phyloP scores from a whole-genome alignment of 2,797 vertebrate genomes.

The Acanthornis magna region DNA sequence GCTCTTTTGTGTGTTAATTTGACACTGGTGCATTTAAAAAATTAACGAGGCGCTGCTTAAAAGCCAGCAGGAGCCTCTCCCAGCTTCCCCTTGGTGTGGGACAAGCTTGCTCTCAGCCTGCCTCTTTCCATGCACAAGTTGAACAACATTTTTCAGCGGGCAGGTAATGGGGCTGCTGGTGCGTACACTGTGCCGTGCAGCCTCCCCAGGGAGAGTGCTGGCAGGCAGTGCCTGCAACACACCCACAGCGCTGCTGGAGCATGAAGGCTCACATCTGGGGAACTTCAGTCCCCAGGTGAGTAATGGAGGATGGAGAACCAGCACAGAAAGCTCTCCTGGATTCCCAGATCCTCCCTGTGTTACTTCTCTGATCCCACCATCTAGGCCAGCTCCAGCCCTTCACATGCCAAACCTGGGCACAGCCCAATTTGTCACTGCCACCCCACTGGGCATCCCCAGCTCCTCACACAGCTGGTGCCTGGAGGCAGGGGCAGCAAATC shows the following conservation, averaged over 20 bases:
- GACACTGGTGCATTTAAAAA: constrained; percentile 55
- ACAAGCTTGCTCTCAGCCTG: constrained; percentile 51
- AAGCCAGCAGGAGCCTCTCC: constrained; percentile 53
- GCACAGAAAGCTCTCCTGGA: neutral
- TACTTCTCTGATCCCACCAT: neutral
- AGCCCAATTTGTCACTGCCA: neutral
- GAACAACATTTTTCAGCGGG: constrained; percentile 51
- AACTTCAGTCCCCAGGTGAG: neutral
- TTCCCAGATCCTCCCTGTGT: neutral
- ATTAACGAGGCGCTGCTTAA: constrained; percentile 61
- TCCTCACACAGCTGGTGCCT: accelerated
- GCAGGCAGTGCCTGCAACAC: constrained; percentile 31
- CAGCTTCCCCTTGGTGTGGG: constrained; percentile 50
- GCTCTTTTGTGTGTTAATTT: constrained; percentile 62
- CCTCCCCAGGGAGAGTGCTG: neutral
- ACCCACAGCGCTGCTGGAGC: neutral
- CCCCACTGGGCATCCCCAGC: accelerated
- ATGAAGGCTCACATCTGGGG: neutral
- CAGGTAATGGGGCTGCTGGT: constrained; percentile 53
- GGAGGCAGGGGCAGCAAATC: neutral
- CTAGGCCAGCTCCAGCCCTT: neutral
- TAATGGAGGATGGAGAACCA: neutral
- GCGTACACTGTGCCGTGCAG: neutral
- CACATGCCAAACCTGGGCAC: neutral
- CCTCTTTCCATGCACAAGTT: constrained; percentile 52